Evolutionary conservation across 1,140 invertebrate genomes (phyloP).

Genomic region (Pristionchus pacificus): DNA sequence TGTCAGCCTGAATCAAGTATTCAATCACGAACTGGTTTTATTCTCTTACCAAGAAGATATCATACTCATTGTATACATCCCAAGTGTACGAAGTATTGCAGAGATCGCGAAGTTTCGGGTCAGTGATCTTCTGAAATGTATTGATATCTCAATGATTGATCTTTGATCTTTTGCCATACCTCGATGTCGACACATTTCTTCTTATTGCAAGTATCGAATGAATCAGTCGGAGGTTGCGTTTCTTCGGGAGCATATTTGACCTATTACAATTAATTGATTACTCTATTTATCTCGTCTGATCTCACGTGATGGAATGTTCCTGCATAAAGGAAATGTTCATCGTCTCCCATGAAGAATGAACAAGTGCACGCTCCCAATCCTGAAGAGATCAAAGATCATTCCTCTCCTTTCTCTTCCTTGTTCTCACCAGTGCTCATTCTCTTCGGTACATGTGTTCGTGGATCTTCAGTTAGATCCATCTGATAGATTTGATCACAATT

Average conservation of each 20-base stretch:
- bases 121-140: conserved; percentile 3
- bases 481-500: conserved; percentile 48
- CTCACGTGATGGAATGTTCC: conserved; percentile 42
- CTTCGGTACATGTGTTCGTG: conserved; percentile 12
- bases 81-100: conserved; percentile 42
- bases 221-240: no score
- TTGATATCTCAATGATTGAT: no score
- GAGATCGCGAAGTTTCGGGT: conserved; percentile 28
- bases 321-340: conserved; percentile 39
- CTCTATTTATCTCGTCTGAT: neutral
- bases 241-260: no score
- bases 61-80: conserved; percentile 44
- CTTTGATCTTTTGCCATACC: no score
- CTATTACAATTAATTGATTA: no score
- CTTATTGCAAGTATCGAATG: conserved; percentile 31
- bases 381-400: no score
- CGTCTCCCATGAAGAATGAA: conserved; percentile 41
- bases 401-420: no score
- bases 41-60: conserved; percentile 36
- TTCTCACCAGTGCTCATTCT: conserved; percentile 37
- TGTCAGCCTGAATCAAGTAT: conserved; percentile 25
- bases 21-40: neutral
- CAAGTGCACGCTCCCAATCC: conserved; percentile 42
- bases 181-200: conserved; percentile 43
- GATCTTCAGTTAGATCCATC: conserved; percentile 35